Conservation (phyloP, 2,888 invertebrate species). For the Hesperia comma region DNA sequence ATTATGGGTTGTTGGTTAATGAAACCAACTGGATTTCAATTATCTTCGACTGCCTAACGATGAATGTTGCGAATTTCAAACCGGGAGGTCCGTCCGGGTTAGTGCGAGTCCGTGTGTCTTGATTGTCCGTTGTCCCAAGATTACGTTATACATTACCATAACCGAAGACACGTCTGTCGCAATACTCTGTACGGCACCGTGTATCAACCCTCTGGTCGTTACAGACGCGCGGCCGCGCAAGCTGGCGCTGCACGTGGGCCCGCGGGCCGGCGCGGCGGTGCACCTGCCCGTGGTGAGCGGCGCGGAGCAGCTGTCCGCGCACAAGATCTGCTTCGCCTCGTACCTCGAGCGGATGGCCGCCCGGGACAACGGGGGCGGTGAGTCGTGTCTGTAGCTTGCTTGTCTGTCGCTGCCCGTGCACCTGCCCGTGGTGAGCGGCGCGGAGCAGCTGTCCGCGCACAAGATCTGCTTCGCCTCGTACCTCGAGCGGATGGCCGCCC, state of each 20-base stretch:
- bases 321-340: conserved; percentile 90
- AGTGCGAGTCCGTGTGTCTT: too few relatives aligned
- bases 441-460: conserved; percentile 90
- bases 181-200: too few relatives aligned
- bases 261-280: conserved; percentile 83
- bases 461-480: conserved; percentile 91
- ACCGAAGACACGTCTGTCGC: too few relatives aligned
- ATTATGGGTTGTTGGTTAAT: too few relatives aligned
- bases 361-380: conserved; percentile 54
- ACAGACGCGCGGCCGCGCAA: conserved; percentile 57
- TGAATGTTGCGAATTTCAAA: too few relatives aligned
- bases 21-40: too few relatives aligned
- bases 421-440: conserved; percentile 88
- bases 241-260: conserved; percentile 77
- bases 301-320: conserved; percentile 90
- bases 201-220: too few relatives aligned
- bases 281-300: conserved; percentile 89
- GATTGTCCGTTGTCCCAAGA: too few relatives aligned
- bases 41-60: too few relatives aligned
- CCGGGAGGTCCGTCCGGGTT: too few relatives aligned
- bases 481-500: conserved; percentile 86
- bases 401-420: conserved; percentile 85
- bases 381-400: too few relatives aligned
- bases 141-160: too few relatives aligned
- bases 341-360: conserved; percentile 88